A percentile compares a stretch with the other conserved stretches of the same genome.
These are phyloP conservation scores for Pemphredon lugubris DNA, from an alignment of 2,888 invertebrate genomes.

Conservation along the genomic window DNA sequence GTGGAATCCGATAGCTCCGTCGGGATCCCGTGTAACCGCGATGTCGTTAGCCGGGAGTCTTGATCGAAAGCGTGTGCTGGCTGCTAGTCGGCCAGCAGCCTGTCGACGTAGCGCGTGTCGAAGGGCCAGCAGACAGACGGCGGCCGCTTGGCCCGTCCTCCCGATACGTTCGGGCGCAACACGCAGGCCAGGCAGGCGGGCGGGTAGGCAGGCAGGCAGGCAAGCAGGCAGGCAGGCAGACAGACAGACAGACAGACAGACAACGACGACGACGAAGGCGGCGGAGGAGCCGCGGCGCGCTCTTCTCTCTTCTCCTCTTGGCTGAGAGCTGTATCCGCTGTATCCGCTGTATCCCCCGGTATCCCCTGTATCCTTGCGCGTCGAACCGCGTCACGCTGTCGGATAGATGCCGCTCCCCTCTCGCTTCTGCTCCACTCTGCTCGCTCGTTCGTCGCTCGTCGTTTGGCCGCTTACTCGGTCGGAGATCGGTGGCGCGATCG, in stretches of 20 bases:
- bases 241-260: slow-evolving; percentile 3
- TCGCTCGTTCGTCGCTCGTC: slow-evolving; percentile 6
- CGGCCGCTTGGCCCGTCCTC: slow-evolving; percentile 62
- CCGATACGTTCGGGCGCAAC: slow-evolving; percentile 56
- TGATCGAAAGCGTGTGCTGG: slow-evolving; percentile 40
- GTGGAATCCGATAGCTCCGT: not conserved
- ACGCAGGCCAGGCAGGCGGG: slow-evolving; percentile 48
- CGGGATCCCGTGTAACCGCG: too few species aligned
- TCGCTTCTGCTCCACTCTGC: slow-evolving; percentile 26
- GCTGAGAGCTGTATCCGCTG: slow-evolving; percentile 43
- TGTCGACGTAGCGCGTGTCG: slow-evolving; percentile 64
- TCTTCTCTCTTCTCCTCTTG: slow-evolving; percentile 50
- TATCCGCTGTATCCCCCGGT: too few species aligned
- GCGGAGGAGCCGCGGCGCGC: slow-evolving; percentile 52
- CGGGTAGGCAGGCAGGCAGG: not conserved
- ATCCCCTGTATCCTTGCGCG: slow-evolving; percentile 75
- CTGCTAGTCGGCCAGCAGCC: slow-evolving; percentile 56
- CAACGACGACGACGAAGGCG: slow-evolving; percentile 20
- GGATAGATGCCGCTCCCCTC: slow-evolving; percentile 40
- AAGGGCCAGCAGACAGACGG: slow-evolving; percentile 67
- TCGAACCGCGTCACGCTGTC: slow-evolving; percentile 25
- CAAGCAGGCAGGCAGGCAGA: slow-evolving; percentile 46
- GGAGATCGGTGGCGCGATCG: slow-evolving; percentile 48
- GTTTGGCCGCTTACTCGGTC: slow-evolving; percentile 6
- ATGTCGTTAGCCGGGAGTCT: too few species aligned